phyloP scores from a whole-genome alignment of 2,888 invertebrate species.

The Beris chalybata region DNA sequence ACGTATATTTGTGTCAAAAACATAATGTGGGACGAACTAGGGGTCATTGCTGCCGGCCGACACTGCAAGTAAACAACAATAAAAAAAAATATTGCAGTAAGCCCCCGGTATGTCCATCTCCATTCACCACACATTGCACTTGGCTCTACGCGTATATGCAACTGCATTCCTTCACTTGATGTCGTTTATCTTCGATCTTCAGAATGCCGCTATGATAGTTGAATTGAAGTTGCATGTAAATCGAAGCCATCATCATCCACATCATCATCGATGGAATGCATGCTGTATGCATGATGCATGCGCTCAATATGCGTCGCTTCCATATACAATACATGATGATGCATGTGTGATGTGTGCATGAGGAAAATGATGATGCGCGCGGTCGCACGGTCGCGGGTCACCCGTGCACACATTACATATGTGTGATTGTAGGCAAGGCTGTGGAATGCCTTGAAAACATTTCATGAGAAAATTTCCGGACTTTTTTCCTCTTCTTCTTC shows the following conservation, averaged over 20 bases:
- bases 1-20: too few relatives aligned
- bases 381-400: constrained; percentile 19
- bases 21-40: neutral
- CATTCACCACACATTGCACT: neutral
- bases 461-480: constrained; percentile 32
- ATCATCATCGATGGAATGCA: constrained; percentile 22
- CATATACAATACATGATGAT: neutral
- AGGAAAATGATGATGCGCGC: neutral
- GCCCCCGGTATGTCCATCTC: constrained; percentile 3
- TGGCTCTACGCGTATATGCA: neutral
- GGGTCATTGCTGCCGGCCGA: constrained; percentile 23
- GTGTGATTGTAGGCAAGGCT: constrained; percentile 4
- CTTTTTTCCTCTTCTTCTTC: constrained; percentile 15
- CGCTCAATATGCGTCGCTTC: constrained; percentile 18
- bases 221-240: constrained; percentile 25
- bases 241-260: constrained; percentile 18
- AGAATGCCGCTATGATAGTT: neutral
- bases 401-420: neutral
- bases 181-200: constrained; percentile 18
- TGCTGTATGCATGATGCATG: neutral
- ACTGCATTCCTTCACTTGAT: constrained; percentile 26
- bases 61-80: constrained; percentile 26
- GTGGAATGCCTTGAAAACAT: constrained; percentile 24
- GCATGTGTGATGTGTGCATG: too few relatives aligned
- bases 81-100: constrained; percentile 9